Base-by-base conservation (phyloP, 2,797 vertebrate genomes). In the Schizopygopsis malacanthus region DNA sequence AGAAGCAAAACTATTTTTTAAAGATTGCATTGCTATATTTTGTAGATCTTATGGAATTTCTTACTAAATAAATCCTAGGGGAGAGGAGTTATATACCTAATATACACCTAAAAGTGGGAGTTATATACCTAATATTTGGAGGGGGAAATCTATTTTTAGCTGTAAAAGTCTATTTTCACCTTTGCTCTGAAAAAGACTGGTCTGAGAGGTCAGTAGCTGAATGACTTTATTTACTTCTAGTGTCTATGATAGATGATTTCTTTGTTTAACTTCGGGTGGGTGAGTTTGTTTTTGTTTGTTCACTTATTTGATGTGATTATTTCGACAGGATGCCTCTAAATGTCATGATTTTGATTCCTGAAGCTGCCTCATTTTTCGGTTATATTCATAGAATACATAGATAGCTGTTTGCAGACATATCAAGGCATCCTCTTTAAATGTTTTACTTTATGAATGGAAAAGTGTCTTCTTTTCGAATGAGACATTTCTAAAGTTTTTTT, bases 21-120 rank as follows among this genome's bases (percentile, higher is more conserved):
- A 90, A 97, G 96, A 94, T 95, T 96, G 94, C 96, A 96, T 97
- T 96, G 96, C 96, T 98, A 97, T 99, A 94, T 99, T 99, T 99
- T 99, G 96, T 99, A 99, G 98, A 97, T 93, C 91, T 95, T 93
- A 95, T 96, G 95, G 94, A 95, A 95, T 96, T 97, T 97, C 94
- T 87, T 96, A 95, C 94, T 88, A 84, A 90, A 88, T 86, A 91
- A 88, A 93, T 93, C 96, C 93, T 91, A 39, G 89, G 95, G 95
- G 94, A 95, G 94, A 95, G 95, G 33, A 33, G 94, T 96, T 97
- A 94, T 95, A 94, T 97, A 96, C 94, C 95, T 96, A 93, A 71
- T 82, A 87, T 91, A 33, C 33, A 33, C 33, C 33, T 33, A 33
- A 3, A 33, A 33, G 3, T 33, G 95, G 95, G 33, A 33, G 94